Conservation (phyloP, 2,113 vertebrate species). For the Jacana jacana region DNA sequence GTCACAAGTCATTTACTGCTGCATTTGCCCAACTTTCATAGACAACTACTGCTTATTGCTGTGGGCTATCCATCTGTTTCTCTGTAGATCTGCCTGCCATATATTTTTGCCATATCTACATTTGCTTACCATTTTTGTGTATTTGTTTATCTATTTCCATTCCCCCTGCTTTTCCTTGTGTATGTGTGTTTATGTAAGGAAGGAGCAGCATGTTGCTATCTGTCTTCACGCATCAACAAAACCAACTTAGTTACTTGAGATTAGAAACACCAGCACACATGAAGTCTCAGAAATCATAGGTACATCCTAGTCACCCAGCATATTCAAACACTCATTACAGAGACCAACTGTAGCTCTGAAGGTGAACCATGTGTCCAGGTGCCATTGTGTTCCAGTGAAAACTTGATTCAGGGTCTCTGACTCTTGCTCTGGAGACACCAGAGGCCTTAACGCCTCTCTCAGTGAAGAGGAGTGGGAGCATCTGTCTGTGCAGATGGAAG, state of each 20-base stretch:
- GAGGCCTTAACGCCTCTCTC: background rate
- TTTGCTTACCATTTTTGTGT: slow-evolving; percentile 25
- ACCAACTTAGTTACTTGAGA: background rate
- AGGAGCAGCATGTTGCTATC: background rate
- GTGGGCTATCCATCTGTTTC: slow-evolving; percentile 31
- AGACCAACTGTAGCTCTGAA: background rate
- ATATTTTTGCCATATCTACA: background rate
- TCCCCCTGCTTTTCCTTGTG: background rate
- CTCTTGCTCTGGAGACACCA: background rate
- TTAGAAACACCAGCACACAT: background rate
- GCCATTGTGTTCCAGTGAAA: background rate
- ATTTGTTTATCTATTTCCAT: background rate
- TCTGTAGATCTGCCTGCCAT: background rate
- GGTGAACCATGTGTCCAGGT: background rate
- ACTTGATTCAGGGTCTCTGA: background rate
- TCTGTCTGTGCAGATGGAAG: background rate
- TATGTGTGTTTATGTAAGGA: background rate
- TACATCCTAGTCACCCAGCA: background rate
- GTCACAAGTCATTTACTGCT: slow-evolving; percentile 40
- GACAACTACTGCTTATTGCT: slow-evolving; percentile 13
- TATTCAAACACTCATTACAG: background rate
- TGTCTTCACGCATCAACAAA: background rate
- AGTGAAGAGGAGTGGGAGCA: background rate
- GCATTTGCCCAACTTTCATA: slow-evolving; percentile 6
- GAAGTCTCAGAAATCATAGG: background rate